Percentiles rank a stretch among this genome's conserved stretches.
Evolutionary conservation across 2,797 vertebrate species (phyloP).

Genomic region (Coregonus sp.): DNA sequence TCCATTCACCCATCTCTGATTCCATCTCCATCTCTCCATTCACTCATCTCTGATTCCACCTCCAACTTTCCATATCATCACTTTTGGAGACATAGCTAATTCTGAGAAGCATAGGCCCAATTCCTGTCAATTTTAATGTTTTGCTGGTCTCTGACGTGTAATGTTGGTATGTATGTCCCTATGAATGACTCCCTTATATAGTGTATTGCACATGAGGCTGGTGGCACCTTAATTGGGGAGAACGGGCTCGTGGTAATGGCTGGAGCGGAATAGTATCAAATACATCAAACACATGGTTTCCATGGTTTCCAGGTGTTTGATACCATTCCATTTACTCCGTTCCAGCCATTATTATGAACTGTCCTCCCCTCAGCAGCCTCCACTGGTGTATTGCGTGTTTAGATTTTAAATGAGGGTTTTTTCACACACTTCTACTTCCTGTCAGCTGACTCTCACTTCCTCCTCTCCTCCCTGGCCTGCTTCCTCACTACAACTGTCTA

Average conservation of each 20-base stretch:
- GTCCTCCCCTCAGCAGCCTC: background rate
- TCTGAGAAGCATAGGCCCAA: no score
- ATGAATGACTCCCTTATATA: background rate
- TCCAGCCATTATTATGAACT: no score
- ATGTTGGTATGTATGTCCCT: background rate
- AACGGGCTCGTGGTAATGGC: no score
- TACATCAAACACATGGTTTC: no score
- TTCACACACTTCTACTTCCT: conserved; percentile 66
- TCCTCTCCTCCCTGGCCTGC: conserved; percentile 45
- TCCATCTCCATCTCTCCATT: no score
- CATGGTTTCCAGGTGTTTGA: no score
- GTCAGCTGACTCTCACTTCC: conserved; percentile 74
- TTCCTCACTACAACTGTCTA: conserved; percentile 48
- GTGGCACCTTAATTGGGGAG: no score
- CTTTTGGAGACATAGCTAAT: background rate
- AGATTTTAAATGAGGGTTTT: conserved; percentile 34
- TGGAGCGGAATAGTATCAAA: no score
- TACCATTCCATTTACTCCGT: no score
- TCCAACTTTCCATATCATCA: background rate
- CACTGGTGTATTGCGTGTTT: conserved; percentile 22
- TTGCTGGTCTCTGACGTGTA: background rate
- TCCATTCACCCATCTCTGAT: no score
- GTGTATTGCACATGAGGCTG: background rate
- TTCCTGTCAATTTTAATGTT: background rate
- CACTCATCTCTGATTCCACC: background rate